Evolutionary conservation across 1,140 invertebrate species (phyloP), one percentile per base, ranked within the genome.

Genomic region (Orchestia grillus): DNA sequence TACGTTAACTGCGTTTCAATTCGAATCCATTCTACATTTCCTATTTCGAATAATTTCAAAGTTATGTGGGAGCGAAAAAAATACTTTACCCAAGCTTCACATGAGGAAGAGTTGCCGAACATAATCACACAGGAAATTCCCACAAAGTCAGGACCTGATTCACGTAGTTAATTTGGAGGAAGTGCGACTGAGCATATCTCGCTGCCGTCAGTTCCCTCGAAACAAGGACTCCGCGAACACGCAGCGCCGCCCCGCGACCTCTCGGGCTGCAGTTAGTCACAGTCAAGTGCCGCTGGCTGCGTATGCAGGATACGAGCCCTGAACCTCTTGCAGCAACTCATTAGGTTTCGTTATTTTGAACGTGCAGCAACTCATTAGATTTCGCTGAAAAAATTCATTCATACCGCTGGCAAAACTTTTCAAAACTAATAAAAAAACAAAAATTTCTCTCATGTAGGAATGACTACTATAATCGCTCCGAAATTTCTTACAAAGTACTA

Each of bases 121-220:
- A 41, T 90, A 44, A 90, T 41, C 88, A 42, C 88, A 90, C 43
- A 44, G 88, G 43, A 90, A 90, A 90, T 90, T 90, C n/a, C 43
- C 88, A 41, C 43, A 41, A 42, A 42, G 36, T 11, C 15, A 90
- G 43, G 42, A 42, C 88, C 36, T 42, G 88, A 90, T 90, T 90
- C 41, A 16, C 15, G 88, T 44, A 42, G 88, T 41, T 42, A 90
- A 90, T 90, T 90, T 90, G 88, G 15, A 90, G 88, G 88, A 90
- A 90, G 88, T 90, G 42, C 11, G 88, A 90, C 88, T 44, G 88
- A 90, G 88, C 88, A 90, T 90, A 90, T 41, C 88, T 90, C 88
- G 42, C 88, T 90, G 88, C 88, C n/a, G 43, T 15, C 41, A 90
- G 88, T 44, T 90, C 88, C 88, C 88, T 90, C 43, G 88, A 90